A percentile compares a stretch with the other conserved stretches of the same genome.
Evolutionary conservation across 2,888 invertebrate species (phyloP).

Genomic region (Chymomyza amoena): DNA sequence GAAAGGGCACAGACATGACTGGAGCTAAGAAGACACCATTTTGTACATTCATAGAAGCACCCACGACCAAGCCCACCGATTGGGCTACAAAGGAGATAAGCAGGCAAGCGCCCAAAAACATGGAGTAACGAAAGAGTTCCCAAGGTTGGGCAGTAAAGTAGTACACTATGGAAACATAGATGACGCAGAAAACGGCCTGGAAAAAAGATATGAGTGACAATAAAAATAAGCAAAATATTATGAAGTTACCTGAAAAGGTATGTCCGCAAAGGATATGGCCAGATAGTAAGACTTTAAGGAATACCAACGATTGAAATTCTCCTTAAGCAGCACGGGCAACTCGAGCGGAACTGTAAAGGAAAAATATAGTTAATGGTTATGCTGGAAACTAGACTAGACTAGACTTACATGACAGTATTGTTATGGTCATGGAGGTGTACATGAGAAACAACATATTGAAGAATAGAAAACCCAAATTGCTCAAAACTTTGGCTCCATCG

Average conservation of each 20-base stretch:
- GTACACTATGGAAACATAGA: conserved; percentile 96
- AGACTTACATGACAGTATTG: conserved; percentile 94
- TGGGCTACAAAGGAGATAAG: conserved; percentile 97
- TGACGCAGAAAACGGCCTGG: conserved; percentile 94
- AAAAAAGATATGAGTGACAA: conserved; percentile 11
- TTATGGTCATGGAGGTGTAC: conserved; percentile 99
- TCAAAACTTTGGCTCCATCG: conserved; percentile 96
- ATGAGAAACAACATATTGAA: conserved; percentile 99
- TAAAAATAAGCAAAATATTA: neutral
- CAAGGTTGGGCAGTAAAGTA: conserved; percentile 96
- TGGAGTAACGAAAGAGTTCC: conserved; percentile 88
- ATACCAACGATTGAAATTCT: conserved; percentile 98
- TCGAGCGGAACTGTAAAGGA: conserved; percentile 90
- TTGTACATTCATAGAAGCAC: conserved; percentile 97
- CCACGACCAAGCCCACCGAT: conserved; percentile 95
- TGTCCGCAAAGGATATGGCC: conserved; percentile 96
- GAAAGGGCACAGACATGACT: conserved; percentile 97
- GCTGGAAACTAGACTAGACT: too few species aligned
- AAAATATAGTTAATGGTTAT: neutral
- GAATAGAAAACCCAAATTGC: conserved; percentile 97
- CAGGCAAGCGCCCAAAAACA: conserved; percentile 93
- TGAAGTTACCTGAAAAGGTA: conserved; percentile 94
- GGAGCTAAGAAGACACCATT: conserved; percentile 98
- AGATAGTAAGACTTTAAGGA: conserved; percentile 95
- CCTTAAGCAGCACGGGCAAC: conserved; percentile 95